A percentile compares a stretch with the other conserved stretches of the same genome.
These are phyloP conservation scores for Agrochola lychnidis DNA, from an alignment of 2,888 invertebrate genomes.

Conservation along the genomic window DNA sequence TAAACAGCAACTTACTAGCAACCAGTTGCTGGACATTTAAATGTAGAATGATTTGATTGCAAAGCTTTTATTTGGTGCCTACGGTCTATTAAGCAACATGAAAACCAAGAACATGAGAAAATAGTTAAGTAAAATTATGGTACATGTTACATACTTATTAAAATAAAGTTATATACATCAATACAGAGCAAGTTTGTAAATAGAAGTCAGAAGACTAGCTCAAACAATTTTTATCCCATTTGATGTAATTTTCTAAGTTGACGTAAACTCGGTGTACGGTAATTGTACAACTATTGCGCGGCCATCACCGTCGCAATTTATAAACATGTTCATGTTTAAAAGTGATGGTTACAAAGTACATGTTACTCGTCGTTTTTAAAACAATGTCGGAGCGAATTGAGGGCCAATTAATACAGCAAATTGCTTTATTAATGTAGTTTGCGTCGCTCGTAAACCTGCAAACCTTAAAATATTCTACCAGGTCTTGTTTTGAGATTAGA, in stretches of 20 bases:
- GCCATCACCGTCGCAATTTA: slow-evolving; percentile 38
- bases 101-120: not conserved
- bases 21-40: slow-evolving; percentile 35
- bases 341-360: slow-evolving; percentile 76
- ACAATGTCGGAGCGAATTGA: slow-evolving; percentile 82
- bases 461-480: slow-evolving; percentile 48
- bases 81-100: not conserved
- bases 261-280: slow-evolving; percentile 19
- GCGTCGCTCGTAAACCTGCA: slow-evolving; percentile 77
- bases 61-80: not conserved
- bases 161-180: not conserved
- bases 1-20: slow-evolving; percentile 30
- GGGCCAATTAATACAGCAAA: slow-evolving; percentile 85
- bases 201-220: not conserved
- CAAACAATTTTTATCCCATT: slow-evolving; percentile 25
- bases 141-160: not conserved
- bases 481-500: slow-evolving; percentile 41
- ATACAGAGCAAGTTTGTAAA: not conserved
- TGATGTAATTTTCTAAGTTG: slow-evolving; percentile 27
- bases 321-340: slow-evolving; percentile 49
- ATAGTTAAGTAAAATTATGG: not conserved
- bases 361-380: slow-evolving; percentile 66
- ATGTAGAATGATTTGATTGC: not conserved
- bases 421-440: slow-evolving; percentile 83
- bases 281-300: slow-evolving; percentile 56